phyloP scores from a whole-genome alignment of 1,140 invertebrate species.

The Oncopodura yosiiana region DNA sequence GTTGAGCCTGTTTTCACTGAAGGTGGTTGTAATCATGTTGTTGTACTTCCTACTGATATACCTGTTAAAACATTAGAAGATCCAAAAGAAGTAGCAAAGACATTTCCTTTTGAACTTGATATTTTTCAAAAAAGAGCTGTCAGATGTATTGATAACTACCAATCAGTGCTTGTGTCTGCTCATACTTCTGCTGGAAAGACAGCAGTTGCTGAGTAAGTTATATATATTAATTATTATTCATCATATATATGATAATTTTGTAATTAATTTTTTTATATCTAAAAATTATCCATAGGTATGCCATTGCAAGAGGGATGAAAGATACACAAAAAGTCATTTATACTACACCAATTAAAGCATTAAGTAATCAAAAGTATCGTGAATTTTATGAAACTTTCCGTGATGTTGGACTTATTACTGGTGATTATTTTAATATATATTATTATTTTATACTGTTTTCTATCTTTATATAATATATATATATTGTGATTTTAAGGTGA shows the following conservation, averaged over 20 bases:
- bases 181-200: slow-evolving; percentile 99
- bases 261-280: neutral
- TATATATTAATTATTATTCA: slow-evolving; percentile 14
- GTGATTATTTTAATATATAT: too few relatives aligned
- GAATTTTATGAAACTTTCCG: slow-evolving; percentile 96
- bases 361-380: slow-evolving; percentile 99
- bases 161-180: slow-evolving; percentile 94
- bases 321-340: slow-evolving; percentile 90
- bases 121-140: slow-evolving; percentile 98
- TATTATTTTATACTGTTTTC: too few relatives aligned
- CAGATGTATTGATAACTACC: slow-evolving; percentile 93
- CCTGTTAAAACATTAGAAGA: slow-evolving; percentile 54
- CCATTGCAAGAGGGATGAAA: slow-evolving; percentile 57
- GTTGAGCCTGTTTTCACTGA: slow-evolving; percentile 81
- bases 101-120: slow-evolving; percentile 91
- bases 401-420: slow-evolving; percentile 96
- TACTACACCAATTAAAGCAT: slow-evolving; percentile 97
- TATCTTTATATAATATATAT: too few relatives aligned
- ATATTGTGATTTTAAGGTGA: too few relatives aligned
- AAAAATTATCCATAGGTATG: slow-evolving; percentile 45
- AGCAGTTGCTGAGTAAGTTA: slow-evolving; percentile 89
- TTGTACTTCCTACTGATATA: slow-evolving; percentile 73
- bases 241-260: neutral
- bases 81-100: slow-evolving; percentile 83
- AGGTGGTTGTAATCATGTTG: slow-evolving; percentile 77